Evolutionary conservation across 2,797 vertebrate genomes (phyloP), one percentile per base, ranked within the genome.

Genomic region (Muraenolepis orangiensis): DNA sequence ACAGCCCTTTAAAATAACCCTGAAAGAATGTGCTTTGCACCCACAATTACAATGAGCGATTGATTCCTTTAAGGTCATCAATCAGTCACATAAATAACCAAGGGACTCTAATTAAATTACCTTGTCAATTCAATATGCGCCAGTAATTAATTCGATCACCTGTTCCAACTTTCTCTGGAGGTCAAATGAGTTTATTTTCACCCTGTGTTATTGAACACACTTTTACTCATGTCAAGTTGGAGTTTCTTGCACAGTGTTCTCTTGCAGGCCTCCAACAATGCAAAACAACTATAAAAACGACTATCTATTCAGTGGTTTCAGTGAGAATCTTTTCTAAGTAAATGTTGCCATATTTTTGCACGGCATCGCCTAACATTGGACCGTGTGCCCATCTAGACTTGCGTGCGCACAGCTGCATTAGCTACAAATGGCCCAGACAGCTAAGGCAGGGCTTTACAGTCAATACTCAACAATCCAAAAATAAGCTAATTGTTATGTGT

Each of bases 31-130:
- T 66, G 64, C 10, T 66, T 66, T 31, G 18, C 29, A 20, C 18
- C 18, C 14, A 69, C 29, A 34, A 69, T 69, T 8, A 69, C 16
- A n/a, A 31, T 69, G 29, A 34, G 30, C 32, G 81, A 88, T 87
- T 85, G 82, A 88, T 84, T 85, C 84, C 28, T 78, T 81, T 74
- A 87, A 87, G 85, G 82, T 87, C 85, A 87, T 86, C 78, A 72
- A 82, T 81, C 78, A 84, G 76, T 76, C 64, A 26, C 75, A 78
- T 82, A 86, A 87, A 87, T 79, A 87, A 73, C 80, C 85, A 74
- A 77, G 30, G 64, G 76, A 66, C 31, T 74, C 80, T 82, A 84
- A 86, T 87, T 75, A 20, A 78, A 81, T 72, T 67, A 78, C 67
- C 40, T 30, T 72, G 32, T 71, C 66, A 83, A 72, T 85, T 36